Base-by-base conservation (phyloP, 1,140 invertebrate genomes). In the Pinna nobilis region DNA sequence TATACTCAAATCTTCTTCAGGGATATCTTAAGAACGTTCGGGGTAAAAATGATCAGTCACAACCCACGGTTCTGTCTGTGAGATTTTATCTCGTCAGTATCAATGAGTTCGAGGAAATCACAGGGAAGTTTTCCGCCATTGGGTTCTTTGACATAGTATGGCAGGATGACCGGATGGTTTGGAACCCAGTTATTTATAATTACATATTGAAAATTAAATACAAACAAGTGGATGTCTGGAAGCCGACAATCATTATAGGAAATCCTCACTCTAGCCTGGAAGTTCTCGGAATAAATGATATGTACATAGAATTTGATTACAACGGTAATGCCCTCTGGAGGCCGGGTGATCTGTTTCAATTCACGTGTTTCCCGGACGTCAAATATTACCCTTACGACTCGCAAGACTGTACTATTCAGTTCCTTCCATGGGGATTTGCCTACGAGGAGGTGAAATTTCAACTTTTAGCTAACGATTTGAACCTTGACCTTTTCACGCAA, bases 81-180 rank as follows among this genome's bases (percentile, higher is more conserved):
- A 55, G 49, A 23, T 72, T 71, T 57, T 55, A 33, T 49, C 39
- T 72, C 2, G 70, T 72, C 11, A 55, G 61, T 23, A 72, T 72
- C 11, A 55, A 44, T 35, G 60, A 72, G 13, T 71, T 71, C 47
- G 61, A 72, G 33, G 70, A 72, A 47, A 57, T 72, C 7, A 72
- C 49, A 15, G 70, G 70, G 4, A 72, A 64, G 57, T 72, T 72
- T 49, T 13, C 70, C 3, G 50, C 61, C 15, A 65, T 57, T 18
- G 49, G 60, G 5, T 61, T 65, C 4, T 47, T 65, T 23, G 39
- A 37, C 25, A 51, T 61, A 7, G n/a, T 25, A 9, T 72, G 70
- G 70, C 18, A 23, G 2, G 70, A 72, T 28, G 30, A 47, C 28
- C 39, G 70, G 28, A 20, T 72, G 11, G n/a, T 44, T 50, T 72